Conservation (phyloP, 2,888 invertebrate genomes). For the Eucriotettix oculatus region DNA sequence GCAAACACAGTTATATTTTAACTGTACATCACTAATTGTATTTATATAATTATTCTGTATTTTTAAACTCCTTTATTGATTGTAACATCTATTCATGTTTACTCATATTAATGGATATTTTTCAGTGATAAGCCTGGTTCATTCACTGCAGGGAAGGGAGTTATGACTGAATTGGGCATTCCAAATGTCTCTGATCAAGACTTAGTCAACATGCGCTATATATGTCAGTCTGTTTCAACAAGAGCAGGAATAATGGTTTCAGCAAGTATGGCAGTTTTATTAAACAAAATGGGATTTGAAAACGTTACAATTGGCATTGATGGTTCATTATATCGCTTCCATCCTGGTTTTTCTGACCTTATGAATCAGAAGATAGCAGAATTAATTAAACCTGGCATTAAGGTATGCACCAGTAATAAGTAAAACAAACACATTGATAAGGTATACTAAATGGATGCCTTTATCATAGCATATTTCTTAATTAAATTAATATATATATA, state of each 20-base stretch:
- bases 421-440: too few species aligned
- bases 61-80: too few species aligned
- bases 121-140: conserved; percentile 55
- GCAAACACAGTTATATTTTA: too few species aligned
- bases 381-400: conserved; percentile 53
- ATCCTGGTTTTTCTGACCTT: conserved; percentile 56
- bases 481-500: too few species aligned
- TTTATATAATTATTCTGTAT: too few species aligned
- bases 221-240: conserved; percentile 80
- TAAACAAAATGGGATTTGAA: conserved; percentile 79
- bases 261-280: conserved; percentile 70
- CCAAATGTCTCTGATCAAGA: conserved; percentile 74
- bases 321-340: conserved; percentile 76
- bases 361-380: conserved; percentile 77
- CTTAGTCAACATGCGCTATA: conserved; percentile 77
- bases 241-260: conserved; percentile 87
- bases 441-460: too few species aligned
- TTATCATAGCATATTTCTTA: too few species aligned
- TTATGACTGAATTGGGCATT: conserved; percentile 75
- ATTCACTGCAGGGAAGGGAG: conserved; percentile 61
- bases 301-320: conserved; percentile 87
- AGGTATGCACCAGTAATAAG: conserved; percentile 29
- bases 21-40: too few species aligned
- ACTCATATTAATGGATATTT: neutral
- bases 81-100: too few species aligned